Conservation (phyloP, 2,797 vertebrate species). For the Todus mexicanus region DNA sequence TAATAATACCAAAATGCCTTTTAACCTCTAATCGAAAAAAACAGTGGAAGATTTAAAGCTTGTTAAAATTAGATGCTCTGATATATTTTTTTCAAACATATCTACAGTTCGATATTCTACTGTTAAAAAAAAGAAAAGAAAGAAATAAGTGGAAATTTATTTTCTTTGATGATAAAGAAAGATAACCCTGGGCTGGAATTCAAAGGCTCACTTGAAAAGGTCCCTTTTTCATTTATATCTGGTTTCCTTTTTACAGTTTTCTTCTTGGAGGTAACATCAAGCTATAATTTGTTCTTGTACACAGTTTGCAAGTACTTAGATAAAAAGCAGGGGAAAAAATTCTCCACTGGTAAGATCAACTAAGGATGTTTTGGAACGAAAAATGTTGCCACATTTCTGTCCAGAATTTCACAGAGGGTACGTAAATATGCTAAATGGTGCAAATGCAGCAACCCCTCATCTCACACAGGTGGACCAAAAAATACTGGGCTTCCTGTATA, state of each 20-base stretch:
- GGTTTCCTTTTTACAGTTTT: not conserved
- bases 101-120: not conserved
- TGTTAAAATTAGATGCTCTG: not conserved
- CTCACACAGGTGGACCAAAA: not conserved
- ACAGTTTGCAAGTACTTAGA: not conserved
- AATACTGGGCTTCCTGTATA: not conserved
- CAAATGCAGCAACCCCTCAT: not conserved
- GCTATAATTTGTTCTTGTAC: not conserved
- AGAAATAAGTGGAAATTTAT: not conserved
- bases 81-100: not conserved
- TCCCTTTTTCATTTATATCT: not conserved
- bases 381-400: not conserved
- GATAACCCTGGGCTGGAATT: not conserved
- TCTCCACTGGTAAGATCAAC: not conserved
- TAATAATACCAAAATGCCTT: not conserved
- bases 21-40: not conserved
- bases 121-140: not conserved
- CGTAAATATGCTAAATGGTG: not conserved
- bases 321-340: not conserved
- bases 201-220: not conserved
- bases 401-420: not conserved
- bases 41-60: not conserved
- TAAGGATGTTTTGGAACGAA: not conserved
- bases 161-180: not conserved
- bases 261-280: not conserved